These are phyloP conservation scores for Mionectes macconnelli DNA, from an alignment of 2,113 vertebrate species.

Conservation along the genomic window DNA sequence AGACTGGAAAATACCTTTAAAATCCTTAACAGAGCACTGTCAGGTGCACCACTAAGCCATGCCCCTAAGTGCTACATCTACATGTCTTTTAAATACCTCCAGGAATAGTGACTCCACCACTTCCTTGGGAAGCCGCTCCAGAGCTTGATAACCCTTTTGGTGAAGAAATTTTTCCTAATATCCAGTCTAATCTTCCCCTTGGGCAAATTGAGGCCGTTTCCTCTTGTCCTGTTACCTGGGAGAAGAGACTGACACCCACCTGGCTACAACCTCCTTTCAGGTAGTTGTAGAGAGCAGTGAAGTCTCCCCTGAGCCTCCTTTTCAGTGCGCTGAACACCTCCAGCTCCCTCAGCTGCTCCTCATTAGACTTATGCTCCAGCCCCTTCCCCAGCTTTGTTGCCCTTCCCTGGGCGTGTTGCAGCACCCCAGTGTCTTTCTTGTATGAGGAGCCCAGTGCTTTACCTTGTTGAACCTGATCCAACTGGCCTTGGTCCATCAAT, in stretches of 20 bases:
- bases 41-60: neutral
- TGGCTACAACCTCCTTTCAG: fast-evolving
- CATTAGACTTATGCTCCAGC: neutral
- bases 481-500: neutral
- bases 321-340: neutral
- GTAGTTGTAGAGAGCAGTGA: fast-evolving
- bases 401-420: neutral
- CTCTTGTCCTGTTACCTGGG: fast-evolving
- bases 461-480: neutral
- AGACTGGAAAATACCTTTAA: neutral
- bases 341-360: neutral
- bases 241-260: fast-evolving
- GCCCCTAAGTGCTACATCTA: neutral
- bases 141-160: neutral
- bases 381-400: neutral
- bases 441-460: fast-evolving
- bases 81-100: neutral
- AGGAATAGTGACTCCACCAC: no score
- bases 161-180: neutral
- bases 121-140: neutral
- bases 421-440: neutral
- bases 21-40: neutral
- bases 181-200: neutral
- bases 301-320: neutral
- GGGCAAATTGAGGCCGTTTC: neutral